Evolutionary conservation across 2,888 invertebrate genomes (phyloP).

Genomic region (Polydrusus tereticollis): DNA sequence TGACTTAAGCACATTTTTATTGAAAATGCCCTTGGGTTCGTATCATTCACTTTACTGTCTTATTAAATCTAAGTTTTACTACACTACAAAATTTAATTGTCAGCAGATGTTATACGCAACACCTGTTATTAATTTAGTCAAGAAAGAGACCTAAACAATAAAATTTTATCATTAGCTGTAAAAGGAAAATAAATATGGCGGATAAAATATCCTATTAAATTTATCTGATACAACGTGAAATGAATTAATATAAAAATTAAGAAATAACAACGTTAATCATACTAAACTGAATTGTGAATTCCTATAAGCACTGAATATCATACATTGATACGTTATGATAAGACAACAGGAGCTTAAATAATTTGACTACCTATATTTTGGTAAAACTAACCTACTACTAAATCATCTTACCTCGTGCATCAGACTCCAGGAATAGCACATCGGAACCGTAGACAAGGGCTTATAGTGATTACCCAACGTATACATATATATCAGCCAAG

Average conservation of each 20-base stretch:
- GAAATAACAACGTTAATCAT: no score
- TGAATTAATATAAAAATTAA: no score
- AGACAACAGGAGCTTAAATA: no score
- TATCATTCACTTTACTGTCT: not conserved
- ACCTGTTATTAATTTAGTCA: not conserved
- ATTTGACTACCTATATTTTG: no score
- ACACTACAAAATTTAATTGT: not conserved
- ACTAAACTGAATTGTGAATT: no score
- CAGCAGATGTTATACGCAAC: not conserved
- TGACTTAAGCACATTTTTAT: not conserved
- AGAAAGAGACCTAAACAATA: not conserved
- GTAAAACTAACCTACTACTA: not conserved
- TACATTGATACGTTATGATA: no score
- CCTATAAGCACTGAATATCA: no score
- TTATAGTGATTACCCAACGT: slow-evolving; percentile 90
- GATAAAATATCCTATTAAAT: no score
- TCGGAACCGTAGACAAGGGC: slow-evolving; percentile 79
- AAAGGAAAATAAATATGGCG: not conserved
- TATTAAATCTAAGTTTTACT: not conserved
- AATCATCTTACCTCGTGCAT: slow-evolving; percentile 80
- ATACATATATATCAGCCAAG: slow-evolving; percentile 93
- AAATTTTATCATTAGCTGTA: not conserved
- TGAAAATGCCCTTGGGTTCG: not conserved
- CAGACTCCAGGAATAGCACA: slow-evolving; percentile 84
- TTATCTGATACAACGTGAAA: no score